phyloP scores from a whole-genome alignment of 2,113 vertebrate species.

The Thryonomys swinderianus region DNA sequence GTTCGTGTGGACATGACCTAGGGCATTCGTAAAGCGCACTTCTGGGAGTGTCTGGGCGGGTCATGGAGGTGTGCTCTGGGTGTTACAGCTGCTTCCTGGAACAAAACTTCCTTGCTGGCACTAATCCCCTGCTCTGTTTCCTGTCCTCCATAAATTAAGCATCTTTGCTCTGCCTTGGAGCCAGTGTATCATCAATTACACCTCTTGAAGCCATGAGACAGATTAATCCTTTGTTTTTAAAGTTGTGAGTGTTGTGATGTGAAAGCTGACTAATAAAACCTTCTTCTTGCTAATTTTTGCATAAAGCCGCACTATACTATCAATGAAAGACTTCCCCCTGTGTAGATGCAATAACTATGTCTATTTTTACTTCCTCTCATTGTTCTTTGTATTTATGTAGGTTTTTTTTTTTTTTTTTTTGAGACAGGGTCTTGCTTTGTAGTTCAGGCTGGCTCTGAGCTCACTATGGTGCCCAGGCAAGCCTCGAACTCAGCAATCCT shows the following conservation, averaged over 20 bases:
- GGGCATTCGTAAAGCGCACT: not conserved
- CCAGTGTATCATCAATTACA: not conserved
- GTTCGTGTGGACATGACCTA: not conserved
- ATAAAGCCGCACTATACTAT: not conserved
- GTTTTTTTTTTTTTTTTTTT: too few relatives aligned
- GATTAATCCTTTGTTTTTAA: not conserved
- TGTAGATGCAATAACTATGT: not conserved
- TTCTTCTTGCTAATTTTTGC: not conserved
- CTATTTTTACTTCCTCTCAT: not conserved
- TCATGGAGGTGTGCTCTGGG: not conserved
- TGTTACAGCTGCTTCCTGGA: not conserved
- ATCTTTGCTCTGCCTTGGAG: not conserved
- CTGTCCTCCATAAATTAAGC: not conserved
- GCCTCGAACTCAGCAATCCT: too few relatives aligned
- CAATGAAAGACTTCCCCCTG: not conserved
- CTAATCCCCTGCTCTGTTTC: not conserved
- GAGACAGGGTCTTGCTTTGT: too few relatives aligned
- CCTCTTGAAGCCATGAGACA: not conserved
- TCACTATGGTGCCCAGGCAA: too few relatives aligned
- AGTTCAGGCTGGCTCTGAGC: too few relatives aligned
- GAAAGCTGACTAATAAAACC: not conserved
- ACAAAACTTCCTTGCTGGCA: not conserved
- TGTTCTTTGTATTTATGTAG: too few relatives aligned
- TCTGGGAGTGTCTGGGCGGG: not conserved
- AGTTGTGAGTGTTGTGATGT: not conserved